Conservation (phyloP, 2,797 vertebrate genomes). For the Anisognathus igniventris region DNA sequence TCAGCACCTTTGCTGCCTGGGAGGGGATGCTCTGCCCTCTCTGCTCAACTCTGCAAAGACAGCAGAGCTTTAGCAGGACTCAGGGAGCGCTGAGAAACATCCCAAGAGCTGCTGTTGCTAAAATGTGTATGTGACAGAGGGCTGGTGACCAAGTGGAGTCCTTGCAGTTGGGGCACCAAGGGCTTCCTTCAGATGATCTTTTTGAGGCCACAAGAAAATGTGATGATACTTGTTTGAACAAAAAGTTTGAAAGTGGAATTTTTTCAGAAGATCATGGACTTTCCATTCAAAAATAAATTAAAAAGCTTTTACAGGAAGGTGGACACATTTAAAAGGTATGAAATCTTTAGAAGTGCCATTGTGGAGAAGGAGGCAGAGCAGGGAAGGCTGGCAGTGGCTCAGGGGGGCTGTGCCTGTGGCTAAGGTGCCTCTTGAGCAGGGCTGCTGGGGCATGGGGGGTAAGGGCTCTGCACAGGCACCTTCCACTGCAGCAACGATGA, state of each 20-base stretch:
- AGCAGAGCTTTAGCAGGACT: background rate
- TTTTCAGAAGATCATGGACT: background rate
- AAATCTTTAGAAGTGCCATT: background rate
- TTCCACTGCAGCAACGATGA: background rate
- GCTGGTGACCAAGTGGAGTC: background rate
- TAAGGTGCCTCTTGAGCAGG: background rate
- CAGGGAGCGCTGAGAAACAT: background rate
- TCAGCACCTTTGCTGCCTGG: background rate
- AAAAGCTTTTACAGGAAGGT: background rate
- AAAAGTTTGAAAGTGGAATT: background rate
- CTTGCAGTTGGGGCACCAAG: background rate
- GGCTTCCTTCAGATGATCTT: background rate
- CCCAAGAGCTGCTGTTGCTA: background rate
- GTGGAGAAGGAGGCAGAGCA: background rate
- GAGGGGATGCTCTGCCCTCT: background rate
- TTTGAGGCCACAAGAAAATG: background rate
- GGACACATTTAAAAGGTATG: background rate
- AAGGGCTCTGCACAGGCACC: background rate
- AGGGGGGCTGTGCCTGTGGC: too few relatives aligned
- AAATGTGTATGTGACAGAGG: background rate
- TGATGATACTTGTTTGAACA: background rate
- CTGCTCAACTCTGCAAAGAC: background rate
- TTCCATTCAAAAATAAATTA: background rate
- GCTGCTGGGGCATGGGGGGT: fast-evolving
- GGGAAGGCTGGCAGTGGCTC: background rate